A percentile compares a stretch with the other conserved stretches of the same genome.
phyloP scores from a whole-genome alignment of 2,797 vertebrate species.

The Pantherophis alleghaniensis region DNA sequence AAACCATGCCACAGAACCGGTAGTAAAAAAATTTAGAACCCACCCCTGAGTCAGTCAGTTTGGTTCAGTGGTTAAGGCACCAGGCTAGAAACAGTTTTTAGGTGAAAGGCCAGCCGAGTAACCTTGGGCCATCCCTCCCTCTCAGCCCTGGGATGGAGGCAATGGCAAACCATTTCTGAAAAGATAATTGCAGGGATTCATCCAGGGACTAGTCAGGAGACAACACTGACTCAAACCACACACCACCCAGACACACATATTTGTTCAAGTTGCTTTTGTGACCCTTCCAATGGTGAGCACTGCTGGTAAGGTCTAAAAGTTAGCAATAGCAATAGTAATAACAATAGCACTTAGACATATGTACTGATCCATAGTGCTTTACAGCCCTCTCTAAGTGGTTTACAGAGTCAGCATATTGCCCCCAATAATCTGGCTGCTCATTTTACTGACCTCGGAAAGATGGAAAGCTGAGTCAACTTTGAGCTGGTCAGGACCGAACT shows the following conservation, averaged over 20 bases:
- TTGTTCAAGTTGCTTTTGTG: not conserved
- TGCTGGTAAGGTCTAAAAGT: not conserved
- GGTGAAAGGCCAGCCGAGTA: not conserved
- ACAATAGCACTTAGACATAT: not conserved
- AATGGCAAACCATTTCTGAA: not conserved
- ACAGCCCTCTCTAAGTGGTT: not conserved
- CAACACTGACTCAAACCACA: not conserved
- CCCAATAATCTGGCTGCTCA: not conserved
- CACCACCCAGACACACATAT: not conserved
- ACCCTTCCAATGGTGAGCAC: not conserved
- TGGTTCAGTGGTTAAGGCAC: not conserved
- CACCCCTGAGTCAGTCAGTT: not conserved
- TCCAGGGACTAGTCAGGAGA: not conserved
- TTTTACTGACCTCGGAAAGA: not conserved
- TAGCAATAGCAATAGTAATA: not conserved
- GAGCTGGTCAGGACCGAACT: not conserved
- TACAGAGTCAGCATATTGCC: not conserved
- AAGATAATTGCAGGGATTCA: not conserved
- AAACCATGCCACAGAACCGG: too few species aligned
- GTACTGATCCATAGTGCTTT: too few species aligned
- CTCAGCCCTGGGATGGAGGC: not conserved
- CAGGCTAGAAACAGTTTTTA: not conserved
- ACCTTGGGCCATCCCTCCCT: not conserved
- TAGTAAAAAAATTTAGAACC: too few species aligned
- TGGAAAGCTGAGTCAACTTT: not conserved